Percentiles rank a stretch among this genome's conserved stretches.
phyloP scores from a whole-genome alignment of 2,113 vertebrate species.

The Sigmodon hispidus region DNA sequence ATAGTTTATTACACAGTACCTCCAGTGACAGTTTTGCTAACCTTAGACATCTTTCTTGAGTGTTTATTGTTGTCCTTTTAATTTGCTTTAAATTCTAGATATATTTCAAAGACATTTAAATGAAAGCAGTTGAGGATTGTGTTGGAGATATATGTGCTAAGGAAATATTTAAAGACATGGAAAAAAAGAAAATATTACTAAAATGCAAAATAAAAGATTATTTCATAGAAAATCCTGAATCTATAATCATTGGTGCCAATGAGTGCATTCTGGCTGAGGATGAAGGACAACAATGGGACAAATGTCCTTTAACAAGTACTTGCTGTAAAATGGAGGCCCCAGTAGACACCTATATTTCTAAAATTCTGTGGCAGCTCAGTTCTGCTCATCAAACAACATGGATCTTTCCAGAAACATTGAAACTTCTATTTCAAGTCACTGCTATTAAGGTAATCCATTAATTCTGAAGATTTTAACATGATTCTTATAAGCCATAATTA shows the following conservation, averaged over 20 bases:
- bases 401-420: no score
- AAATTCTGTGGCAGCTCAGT: no score
- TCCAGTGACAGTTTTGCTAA: not conserved
- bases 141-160: not conserved
- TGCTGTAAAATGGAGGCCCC: no score
- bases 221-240: not conserved
- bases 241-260: not conserved
- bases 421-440: no score
- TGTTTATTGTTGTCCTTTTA: not conserved
- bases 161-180: not conserved
- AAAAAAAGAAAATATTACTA: not conserved
- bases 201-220: not conserved
- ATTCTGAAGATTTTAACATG: no score
- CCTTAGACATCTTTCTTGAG: not conserved
- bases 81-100: not conserved
- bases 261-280: not conserved
- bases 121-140: not conserved
- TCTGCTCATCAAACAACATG: no score
- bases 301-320: not conserved
- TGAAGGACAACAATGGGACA: not conserved
- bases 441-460: no score
- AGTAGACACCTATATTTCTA: no score
- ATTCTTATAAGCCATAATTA: no score
- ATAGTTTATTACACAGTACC: not conserved
- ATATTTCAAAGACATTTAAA: not conserved